Base-by-base conservation (phyloP, 2,797 vertebrate genomes). In the Schizopygopsis pylzovi region DNA sequence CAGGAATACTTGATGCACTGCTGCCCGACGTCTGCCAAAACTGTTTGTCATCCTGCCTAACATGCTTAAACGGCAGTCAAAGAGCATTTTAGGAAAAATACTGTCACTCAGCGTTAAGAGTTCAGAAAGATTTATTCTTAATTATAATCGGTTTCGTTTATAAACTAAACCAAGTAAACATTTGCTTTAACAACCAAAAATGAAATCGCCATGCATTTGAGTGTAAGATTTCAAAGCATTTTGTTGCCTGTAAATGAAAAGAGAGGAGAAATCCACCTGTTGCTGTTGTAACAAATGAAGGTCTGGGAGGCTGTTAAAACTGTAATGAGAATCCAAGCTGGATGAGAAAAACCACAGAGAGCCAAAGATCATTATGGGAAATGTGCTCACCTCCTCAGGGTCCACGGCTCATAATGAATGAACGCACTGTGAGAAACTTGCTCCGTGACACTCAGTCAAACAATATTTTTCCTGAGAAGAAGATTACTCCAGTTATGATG, bases 301-400 rank as follows among this genome's bases (percentile, higher is more conserved):
- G 84, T 81, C 84, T 75, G 84, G 16, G 43, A 81, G 79, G 73
- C 63, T 71, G 83, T 84, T 72, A 88, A 59, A 87, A 78, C 45
- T 33, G 52, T 87, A 82, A 87, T 84, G 70, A 87, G 59, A 88
- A 77, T 79, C 79, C 79, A 87, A 81, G 80, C 75, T 67, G 84
- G 63, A 82, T 82, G 79, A 85, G 75, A 79, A 82, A 79, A 85
- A n/a, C 28, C 59, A 47, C 87, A 73, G 59, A 79, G 76, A 84
- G 77, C 81, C 80, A 82, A 82, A 82, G 80, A 77, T 86, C 85
- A 84, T 81, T 73, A 83, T 49, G 78, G 37, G 59, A 88, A 88
- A 88, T 79, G 65, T 67, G 71, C 82, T 87, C 81, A 84, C 81
- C 82, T 79, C 67, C 41, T 84, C 45, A 73, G 65, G 67, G 63